Percentiles rank a stretch among this genome's conserved stretches.
Conservation (phyloP, 2,888 invertebrate genomes). For the Eretmocerus hayati region DNA sequence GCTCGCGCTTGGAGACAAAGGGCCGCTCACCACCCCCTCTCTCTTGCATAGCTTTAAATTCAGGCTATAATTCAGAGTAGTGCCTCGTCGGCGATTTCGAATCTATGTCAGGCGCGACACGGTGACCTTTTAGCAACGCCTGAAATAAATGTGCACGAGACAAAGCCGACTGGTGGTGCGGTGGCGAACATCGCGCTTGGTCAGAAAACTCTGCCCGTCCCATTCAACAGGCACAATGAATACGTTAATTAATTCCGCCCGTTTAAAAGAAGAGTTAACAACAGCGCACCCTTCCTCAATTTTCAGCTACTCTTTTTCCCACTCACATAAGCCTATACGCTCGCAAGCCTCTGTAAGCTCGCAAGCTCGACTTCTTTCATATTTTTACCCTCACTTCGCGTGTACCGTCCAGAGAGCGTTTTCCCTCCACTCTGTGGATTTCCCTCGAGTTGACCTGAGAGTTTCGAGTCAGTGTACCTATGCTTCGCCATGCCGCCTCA, state of each 20-base stretch:
- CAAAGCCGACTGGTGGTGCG: background rate
- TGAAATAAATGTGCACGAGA: background rate
- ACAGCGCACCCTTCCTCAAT: conserved; percentile 4
- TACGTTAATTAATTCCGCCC: conserved; percentile 22
- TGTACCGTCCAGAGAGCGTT: too few species aligned
- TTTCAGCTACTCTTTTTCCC: too few species aligned
- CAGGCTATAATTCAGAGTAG: conserved; percentile 16
- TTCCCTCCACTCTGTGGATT: too few species aligned
- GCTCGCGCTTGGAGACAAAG: too few species aligned
- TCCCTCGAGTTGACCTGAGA: too few species aligned
- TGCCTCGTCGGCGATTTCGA: conserved; percentile 18
- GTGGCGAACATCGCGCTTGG: background rate
- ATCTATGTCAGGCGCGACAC: conserved; percentile 18
- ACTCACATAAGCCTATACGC: too few species aligned
- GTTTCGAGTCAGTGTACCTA: too few species aligned
- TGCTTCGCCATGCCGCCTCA: too few species aligned
- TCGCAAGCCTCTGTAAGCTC: too few species aligned
- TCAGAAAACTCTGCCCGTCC: background rate
- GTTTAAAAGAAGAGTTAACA: conserved; percentile 17
- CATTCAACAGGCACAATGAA: conserved; percentile 20
- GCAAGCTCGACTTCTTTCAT: too few species aligned
- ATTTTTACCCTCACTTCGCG: too few species aligned
- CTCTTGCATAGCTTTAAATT: conserved; percentile 14
- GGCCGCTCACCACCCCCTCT: too few species aligned
- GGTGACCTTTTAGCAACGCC: conserved; percentile 10